phyloP scores from a whole-genome alignment of 2,113 vertebrate genomes.

The Oreocharis arfaki region DNA sequence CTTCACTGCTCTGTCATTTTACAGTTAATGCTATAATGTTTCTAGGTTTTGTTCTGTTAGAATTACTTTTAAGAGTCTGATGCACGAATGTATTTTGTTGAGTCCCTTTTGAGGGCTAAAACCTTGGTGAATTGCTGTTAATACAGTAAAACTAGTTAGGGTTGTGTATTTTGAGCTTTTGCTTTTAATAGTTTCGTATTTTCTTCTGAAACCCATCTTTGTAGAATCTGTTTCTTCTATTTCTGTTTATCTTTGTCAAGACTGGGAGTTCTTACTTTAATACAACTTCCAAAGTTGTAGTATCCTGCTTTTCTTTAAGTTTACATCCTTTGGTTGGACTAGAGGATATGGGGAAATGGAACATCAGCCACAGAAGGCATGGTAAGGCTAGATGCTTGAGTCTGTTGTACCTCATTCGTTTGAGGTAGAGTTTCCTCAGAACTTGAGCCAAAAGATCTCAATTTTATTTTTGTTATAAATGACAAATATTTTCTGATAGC shows the following conservation, averaged over 20 bases:
- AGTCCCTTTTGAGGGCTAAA: not conserved
- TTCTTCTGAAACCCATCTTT: not conserved
- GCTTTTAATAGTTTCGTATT: not conserved
- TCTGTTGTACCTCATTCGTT: not conserved
- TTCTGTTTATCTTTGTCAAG: not conserved
- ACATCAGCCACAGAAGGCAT: conserved; percentile 13
- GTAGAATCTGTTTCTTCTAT: not conserved
- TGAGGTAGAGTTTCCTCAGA: not conserved
- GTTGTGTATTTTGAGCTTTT: not conserved
- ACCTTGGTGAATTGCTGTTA: not conserved
- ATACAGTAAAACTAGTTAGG: not conserved
- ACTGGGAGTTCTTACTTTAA: not conserved
- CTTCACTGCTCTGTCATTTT: not conserved
- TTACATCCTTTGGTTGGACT: conserved; percentile 26
- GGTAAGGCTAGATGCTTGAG: conserved; percentile 46
- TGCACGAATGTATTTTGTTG: not conserved
- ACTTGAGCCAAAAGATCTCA: not conserved
- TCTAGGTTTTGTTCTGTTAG: not conserved
- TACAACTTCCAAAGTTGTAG: conserved; percentile 6
- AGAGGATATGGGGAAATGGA: conserved; percentile 21
- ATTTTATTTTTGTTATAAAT: not conserved
- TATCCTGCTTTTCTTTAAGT: conserved; percentile 20
- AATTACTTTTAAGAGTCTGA: not conserved
- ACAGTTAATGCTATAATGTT: not conserved
- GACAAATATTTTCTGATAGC: not conserved